phyloP scores from a whole-genome alignment of 1,140 invertebrate species.

The Drosophila kanapiae region DNA sequence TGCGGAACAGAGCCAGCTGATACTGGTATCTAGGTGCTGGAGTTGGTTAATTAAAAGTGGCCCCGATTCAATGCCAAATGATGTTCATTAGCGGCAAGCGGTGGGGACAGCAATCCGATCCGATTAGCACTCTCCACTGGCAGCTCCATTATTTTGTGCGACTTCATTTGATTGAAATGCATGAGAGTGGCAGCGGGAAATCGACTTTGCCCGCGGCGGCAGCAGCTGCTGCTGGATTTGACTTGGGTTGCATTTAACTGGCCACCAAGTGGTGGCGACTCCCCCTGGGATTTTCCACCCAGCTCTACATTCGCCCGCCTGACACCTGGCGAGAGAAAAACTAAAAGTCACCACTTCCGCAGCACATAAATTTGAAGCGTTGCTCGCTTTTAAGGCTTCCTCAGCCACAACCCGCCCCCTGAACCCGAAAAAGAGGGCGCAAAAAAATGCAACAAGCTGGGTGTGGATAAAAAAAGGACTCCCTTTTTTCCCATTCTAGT shows the following conservation, averaged over 20 bases:
- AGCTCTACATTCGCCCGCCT: conserved; percentile 35
- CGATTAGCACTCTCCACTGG: conserved; percentile 42
- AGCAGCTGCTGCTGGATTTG: conserved; percentile 21
- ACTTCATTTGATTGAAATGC: conserved; percentile 78
- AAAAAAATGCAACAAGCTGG: conserved; percentile 45
- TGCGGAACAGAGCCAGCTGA: background rate
- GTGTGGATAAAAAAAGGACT: conserved; percentile 32
- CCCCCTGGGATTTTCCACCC: background rate
- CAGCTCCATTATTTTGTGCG: conserved; percentile 69
- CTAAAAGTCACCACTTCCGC: conserved; percentile 77
- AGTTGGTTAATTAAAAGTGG: conserved; percentile 42
- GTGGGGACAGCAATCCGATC: conserved; percentile 18
- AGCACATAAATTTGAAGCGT: conserved; percentile 75
- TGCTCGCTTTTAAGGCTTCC: conserved; percentile 70
- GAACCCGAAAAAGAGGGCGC: conserved; percentile 26
- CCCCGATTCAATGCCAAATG: conserved; percentile 19
- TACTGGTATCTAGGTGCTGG: background rate
- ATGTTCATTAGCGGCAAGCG: too few species aligned
- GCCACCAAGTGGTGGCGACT: conserved; percentile 13
- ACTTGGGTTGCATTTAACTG: conserved; percentile 50
- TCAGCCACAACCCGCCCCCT: conserved; percentile 14
- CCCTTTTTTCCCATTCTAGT: conserved; percentile 9
- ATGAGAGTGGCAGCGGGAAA: conserved; percentile 22
- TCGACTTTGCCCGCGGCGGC: conserved; percentile 26
- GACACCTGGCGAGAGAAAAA: conserved; percentile 73